A percentile compares a stretch with the other conserved stretches of the same genome.
These are phyloP conservation scores for Lophura nycthemera DNA, from an alignment of 2,113 vertebrate species.

Conservation along the genomic window DNA sequence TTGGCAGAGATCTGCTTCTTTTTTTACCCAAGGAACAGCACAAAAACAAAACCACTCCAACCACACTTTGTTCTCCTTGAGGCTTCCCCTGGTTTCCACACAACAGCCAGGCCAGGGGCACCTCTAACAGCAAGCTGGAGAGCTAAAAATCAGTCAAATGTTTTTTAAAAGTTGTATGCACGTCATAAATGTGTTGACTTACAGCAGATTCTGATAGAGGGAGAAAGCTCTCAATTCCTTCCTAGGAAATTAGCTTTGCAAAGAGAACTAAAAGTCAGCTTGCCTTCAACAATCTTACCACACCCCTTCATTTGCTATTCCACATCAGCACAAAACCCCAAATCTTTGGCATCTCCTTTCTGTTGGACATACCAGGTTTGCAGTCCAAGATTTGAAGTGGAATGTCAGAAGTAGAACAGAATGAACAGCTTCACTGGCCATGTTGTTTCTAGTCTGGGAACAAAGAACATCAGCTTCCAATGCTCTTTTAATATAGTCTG, in stretches of 20 bases:
- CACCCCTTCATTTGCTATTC: not conserved
- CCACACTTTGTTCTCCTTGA: not conserved
- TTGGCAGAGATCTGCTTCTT: not conserved
- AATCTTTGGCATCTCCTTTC: not conserved
- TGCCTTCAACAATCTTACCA: not conserved
- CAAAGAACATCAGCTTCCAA: not conserved
- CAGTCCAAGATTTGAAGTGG: not conserved
- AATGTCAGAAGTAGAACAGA: not conserved
- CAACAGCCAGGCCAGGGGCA: not conserved
- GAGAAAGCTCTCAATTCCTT: not conserved
- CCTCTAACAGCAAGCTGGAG: not conserved
- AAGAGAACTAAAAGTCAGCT: not conserved
- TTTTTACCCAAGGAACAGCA: not conserved
- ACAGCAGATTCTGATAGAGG: not conserved
- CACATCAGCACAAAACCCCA: not conserved
- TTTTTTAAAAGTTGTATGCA: no score
- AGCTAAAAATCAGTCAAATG: not conserved
- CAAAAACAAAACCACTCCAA: not conserved
- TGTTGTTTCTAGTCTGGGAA: conserved; percentile 6
- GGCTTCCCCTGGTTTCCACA: not conserved
- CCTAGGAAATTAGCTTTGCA: not conserved
- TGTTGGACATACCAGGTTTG: not conserved
- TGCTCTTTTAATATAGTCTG: not conserved
- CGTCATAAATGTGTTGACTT: not conserved
- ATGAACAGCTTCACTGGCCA: not conserved